phyloP scores from a whole-genome alignment of 1,140 invertebrate genomes.

The Euura lappo region DNA sequence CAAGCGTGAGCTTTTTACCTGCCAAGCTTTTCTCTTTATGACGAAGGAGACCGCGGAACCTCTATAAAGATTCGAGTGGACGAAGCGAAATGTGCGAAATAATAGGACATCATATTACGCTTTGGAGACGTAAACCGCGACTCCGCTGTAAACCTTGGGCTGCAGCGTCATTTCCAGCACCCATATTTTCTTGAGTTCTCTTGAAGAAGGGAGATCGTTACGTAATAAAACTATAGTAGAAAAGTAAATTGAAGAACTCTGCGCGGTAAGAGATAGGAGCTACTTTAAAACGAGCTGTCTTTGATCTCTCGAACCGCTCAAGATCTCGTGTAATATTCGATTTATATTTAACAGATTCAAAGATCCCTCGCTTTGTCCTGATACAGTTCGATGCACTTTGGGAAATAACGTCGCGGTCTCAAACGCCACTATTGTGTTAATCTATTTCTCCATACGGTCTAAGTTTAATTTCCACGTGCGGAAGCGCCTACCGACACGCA shows the following conservation, averaged over 20 bases:
- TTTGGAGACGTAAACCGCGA: not conserved
- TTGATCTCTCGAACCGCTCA: not conserved
- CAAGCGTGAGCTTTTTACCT: too few relatives aligned
- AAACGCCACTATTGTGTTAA: not conserved
- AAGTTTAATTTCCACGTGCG: not conserved
- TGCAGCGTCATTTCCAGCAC: constrained; percentile 44
- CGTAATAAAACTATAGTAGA: too few relatives aligned
- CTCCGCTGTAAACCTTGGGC: not conserved
- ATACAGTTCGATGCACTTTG: too few relatives aligned
- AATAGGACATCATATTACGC: too few relatives aligned
- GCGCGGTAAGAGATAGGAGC: not conserved
- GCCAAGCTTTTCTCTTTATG: too few relatives aligned
- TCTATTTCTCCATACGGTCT: not conserved
- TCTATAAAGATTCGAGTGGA: too few relatives aligned
- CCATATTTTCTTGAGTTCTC: constrained; percentile 44
- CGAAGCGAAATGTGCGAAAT: too few relatives aligned
- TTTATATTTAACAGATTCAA: constrained; percentile 7
- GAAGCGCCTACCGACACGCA: not conserved
- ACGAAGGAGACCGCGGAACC: too few relatives aligned
- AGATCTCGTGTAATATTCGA: not conserved
- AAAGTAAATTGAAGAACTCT: too few relatives aligned
- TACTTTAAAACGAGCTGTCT: not conserved
- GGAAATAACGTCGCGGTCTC: too few relatives aligned
- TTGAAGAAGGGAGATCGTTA: too few relatives aligned
- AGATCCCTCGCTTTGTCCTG: not conserved